Evolutionary conservation across 2,888 invertebrate species (phyloP).

Genomic region (Lissocephala sabroskyi): DNA sequence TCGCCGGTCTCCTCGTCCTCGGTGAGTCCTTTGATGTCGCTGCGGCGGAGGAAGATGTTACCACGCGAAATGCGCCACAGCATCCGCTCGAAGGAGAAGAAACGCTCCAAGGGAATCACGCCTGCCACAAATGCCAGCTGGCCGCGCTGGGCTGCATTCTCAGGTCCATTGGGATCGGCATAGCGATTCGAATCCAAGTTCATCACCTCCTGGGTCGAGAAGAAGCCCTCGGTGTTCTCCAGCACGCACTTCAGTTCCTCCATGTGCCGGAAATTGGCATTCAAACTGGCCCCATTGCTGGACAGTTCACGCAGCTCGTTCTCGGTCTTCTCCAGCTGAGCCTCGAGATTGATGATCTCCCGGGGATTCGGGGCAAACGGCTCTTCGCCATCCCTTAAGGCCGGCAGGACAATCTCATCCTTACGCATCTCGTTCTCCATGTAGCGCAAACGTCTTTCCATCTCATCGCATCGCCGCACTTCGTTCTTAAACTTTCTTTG

Average conservation of each 20-base stretch:
- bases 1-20: conserved; percentile 82
- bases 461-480: conserved; percentile 87
- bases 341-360: conserved; percentile 85
- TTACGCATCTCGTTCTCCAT: conserved; percentile 85
- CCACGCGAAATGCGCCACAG: conserved; percentile 91
- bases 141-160: conserved; percentile 62
- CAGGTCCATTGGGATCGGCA: conserved; percentile 81
- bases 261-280: conserved; percentile 92
- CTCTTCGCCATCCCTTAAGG: conserved; percentile 76
- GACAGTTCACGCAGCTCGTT: conserved; percentile 95
- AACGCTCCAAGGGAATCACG: conserved; percentile 85
- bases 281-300: conserved; percentile 92
- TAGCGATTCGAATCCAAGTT: conserved; percentile 74
- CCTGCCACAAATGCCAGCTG: conserved; percentile 84
- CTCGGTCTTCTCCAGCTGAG: conserved; percentile 95
- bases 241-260: conserved; percentile 93
- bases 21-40: conserved; percentile 82
- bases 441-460: conserved; percentile 85
- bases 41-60: conserved; percentile 86
- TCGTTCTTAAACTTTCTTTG: conserved; percentile 89
- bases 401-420: conserved; percentile 81
- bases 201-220: conserved; percentile 65
- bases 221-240: conserved; percentile 84
- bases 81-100: conserved; percentile 89
- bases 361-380: conserved; percentile 83